These are phyloP conservation scores for Elachura formosa DNA, from an alignment of 2,113 vertebrate species.

Conservation along the genomic window DNA sequence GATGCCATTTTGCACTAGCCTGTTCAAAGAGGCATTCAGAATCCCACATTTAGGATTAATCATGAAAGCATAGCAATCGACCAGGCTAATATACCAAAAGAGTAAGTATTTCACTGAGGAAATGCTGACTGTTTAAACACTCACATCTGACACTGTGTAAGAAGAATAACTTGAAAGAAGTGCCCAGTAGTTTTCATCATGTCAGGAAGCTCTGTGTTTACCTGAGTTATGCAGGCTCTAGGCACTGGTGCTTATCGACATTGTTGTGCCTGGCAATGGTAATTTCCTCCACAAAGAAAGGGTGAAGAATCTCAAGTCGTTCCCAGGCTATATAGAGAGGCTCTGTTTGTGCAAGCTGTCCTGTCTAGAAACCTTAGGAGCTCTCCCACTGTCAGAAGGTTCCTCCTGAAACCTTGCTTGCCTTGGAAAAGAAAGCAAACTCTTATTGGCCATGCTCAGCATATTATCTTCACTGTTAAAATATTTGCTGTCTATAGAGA, in stretches of 20 bases:
- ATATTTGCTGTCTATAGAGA: neutral
- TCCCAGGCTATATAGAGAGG: constrained; percentile 64
- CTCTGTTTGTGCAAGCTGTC: constrained; percentile 43
- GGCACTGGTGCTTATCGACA: constrained; percentile 59
- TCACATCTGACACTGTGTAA: constrained; percentile 61
- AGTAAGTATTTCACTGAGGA: constrained; percentile 33
- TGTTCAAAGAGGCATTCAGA: neutral
- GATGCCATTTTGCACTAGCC: neutral
- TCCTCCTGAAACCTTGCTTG: neutral
- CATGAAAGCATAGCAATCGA: neutral
- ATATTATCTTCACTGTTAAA: neutral
- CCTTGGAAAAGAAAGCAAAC: neutral
- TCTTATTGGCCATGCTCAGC: neutral
- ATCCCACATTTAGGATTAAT: neutral
- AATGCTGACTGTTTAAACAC: constrained; percentile 57
- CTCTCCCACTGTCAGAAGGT: neutral
- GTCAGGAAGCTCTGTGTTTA: constrained; percentile 73
- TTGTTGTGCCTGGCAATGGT: constrained; percentile 69
- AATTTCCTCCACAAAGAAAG: constrained; percentile 68
- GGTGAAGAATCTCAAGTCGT: constrained; percentile 57
- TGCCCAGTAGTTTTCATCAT: constrained; percentile 17
- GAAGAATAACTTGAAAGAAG: constrained; percentile 68
- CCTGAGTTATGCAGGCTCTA: constrained; percentile 57
- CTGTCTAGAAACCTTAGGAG: neutral
- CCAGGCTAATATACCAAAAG: neutral